A percentile compares a stretch with the other conserved stretches of the same genome.
Conservation (phyloP, 1,140 invertebrate genomes). For the Grapholita molesta region DNA sequence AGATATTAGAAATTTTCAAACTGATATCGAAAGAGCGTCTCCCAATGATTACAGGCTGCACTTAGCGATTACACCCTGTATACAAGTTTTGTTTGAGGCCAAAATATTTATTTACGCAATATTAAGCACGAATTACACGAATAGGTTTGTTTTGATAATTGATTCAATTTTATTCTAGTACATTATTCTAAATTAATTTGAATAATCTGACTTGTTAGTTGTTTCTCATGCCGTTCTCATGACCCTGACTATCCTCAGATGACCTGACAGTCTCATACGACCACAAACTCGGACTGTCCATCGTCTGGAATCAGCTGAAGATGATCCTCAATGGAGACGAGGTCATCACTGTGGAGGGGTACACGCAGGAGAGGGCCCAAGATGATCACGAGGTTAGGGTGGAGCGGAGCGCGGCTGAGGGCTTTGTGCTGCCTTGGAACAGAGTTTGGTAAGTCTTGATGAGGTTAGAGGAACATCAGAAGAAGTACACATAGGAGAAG, state of each 20-base stretch:
- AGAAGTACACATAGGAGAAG: constrained; percentile 81
- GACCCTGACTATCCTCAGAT: constrained; percentile 35
- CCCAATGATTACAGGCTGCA: too few relatives aligned
- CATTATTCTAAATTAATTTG: constrained; percentile 20
- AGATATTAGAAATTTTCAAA: too few relatives aligned
- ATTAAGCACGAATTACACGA: too few relatives aligned
- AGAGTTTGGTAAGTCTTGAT: constrained; percentile 82
- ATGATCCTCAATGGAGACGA: constrained; percentile 87
- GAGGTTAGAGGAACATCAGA: constrained; percentile 86
- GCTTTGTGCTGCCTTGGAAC: constrained; percentile 84
- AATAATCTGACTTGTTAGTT: neutral
- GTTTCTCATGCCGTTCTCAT: constrained; percentile 4
- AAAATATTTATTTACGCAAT: too few relatives aligned
- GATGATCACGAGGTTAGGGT: constrained; percentile 81
- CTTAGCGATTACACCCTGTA: too few relatives aligned
- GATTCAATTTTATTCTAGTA: too few relatives aligned
- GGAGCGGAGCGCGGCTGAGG: constrained; percentile 86
- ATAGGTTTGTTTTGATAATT: too few relatives aligned
- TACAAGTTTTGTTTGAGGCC: too few relatives aligned
- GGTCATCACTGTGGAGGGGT: constrained; percentile 86
- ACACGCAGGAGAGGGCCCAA: constrained; percentile 79
- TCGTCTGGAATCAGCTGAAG: constrained; percentile 60
- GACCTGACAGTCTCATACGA: constrained; percentile 62
- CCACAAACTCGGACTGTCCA: constrained; percentile 52
- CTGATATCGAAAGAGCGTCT: too few relatives aligned